These are phyloP conservation scores for Drosophila falleni DNA, from an alignment of 2,888 invertebrate species.

Conservation along the genomic window DNA sequence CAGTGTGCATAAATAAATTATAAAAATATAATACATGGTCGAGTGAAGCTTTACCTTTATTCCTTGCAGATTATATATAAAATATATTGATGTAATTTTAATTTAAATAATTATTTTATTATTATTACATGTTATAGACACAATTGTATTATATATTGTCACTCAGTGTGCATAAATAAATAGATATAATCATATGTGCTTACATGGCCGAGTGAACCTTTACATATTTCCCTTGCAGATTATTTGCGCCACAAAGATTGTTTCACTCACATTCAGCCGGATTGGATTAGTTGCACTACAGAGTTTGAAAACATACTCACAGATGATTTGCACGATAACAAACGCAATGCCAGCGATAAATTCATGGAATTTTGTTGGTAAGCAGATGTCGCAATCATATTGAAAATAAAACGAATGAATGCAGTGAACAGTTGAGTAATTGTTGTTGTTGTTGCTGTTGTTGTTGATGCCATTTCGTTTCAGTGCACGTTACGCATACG, in stretches of 20 bases:
- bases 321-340: conserved; percentile 79
- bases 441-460: conserved; percentile 3
- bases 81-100: too few species aligned
- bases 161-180: not conserved
- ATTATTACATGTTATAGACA: not conserved
- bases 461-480: conserved; percentile 4
- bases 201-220: not conserved
- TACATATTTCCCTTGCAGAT: conserved; percentile 64
- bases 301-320: conserved; percentile 82
- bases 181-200: not conserved
- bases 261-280: conserved; percentile 83
- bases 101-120: not conserved
- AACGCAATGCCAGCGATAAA: conserved; percentile 81
- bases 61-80: too few species aligned
- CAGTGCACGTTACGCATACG: conserved; percentile 85
- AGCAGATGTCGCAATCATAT: conserved; percentile 13
- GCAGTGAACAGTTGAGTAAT: not conserved
- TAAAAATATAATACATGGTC: too few species aligned
- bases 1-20: too few species aligned
- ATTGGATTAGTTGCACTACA: conserved; percentile 83
- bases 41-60: too few species aligned
- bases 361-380: conserved; percentile 85
- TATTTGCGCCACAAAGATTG: conserved; percentile 84
- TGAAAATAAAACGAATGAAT: not conserved
- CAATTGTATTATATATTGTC: not conserved